Evolutionary conservation across 2,797 vertebrate genomes (phyloP).

Genomic region (Octomys mimax): DNA sequence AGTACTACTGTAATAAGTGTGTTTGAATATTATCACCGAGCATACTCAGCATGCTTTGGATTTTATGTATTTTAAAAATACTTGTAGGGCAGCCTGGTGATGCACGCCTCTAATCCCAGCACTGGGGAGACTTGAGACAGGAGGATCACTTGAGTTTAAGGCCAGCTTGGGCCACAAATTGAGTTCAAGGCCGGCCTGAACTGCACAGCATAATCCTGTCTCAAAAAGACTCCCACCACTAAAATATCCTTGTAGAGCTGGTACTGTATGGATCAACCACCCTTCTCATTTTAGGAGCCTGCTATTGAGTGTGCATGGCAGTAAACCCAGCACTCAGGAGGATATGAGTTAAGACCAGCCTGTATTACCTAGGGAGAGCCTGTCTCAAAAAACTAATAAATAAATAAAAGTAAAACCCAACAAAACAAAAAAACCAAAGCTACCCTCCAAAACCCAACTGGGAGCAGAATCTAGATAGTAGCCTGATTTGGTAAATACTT

Average conservation of each 20-base stretch:
- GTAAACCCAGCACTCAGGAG: too few relatives aligned
- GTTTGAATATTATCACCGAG: constrained; percentile 34
- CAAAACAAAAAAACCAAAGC: neutral
- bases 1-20: neutral
- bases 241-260: neutral
- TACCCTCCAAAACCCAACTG: neutral
- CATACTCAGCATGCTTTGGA: neutral
- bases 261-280: neutral
- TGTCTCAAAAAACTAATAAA: neutral
- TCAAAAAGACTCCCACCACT: neutral
- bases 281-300: constrained; percentile 27
- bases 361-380: neutral
- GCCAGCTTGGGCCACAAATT: neutral
- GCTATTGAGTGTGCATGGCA: neutral
- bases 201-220: neutral
- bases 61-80: constrained; percentile 57
- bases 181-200: neutral
- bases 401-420: neutral
- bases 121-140: neutral
- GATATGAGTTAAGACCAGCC: neutral
- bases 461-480: constrained; percentile 36
- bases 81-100: neutral
- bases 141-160: neutral
- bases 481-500: constrained; percentile 22
- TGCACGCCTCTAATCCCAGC: neutral